Base-by-base conservation (phyloP, 2,113 vertebrate species). In the Callocephalon fimbriatum region DNA sequence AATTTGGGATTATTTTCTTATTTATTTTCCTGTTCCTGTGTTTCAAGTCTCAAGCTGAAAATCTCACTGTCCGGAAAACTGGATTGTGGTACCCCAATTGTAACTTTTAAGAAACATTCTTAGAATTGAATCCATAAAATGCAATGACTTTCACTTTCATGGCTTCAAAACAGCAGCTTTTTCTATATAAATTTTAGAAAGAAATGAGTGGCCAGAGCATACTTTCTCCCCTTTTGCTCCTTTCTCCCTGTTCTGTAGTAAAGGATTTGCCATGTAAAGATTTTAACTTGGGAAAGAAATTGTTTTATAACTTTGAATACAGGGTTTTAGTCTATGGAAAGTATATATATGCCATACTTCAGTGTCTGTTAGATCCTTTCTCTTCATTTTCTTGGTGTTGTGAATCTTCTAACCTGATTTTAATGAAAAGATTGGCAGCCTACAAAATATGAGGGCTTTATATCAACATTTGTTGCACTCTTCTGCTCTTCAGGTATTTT, bases 181-280 rank as follows among this genome's bases (percentile, higher is more conserved):
- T 84, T 1, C 10, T 50, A 6, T 31, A 53, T 27, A 14, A 63
- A 27, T 54, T 73, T 86, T 27, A 80, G n/a, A 90, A 88, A 65
- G 7, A 72, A 70, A 29, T 42, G 13, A 37, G 19, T 47, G 18
- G 1, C 11, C 11, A 89, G 29, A 90, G 15, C 10, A 40, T 38
- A 65, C 3, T 26, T 73, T 51, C 0, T 1, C 8, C 1, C 1
- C 0, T 71, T 11, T 35, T 59, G 21, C 12, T 56, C 21, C 25
- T 90, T 59, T 48, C 4, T 50, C 8, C 42, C 2, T 77, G 5
- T 44, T 80, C 13, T 77, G 7, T 45, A 53, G 9, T 37, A 42
- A 61, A 75, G 5, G 1, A 54, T 37, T 66, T 53, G 22, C 4
- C 3, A 15, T 15, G 26, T 20, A 38, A 88, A 68, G 9, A 27